Evolutionary conservation across 2,113 vertebrate species (phyloP), one percentile per base, ranked within the genome.

Genomic region (Enhydra lutris): DNA sequence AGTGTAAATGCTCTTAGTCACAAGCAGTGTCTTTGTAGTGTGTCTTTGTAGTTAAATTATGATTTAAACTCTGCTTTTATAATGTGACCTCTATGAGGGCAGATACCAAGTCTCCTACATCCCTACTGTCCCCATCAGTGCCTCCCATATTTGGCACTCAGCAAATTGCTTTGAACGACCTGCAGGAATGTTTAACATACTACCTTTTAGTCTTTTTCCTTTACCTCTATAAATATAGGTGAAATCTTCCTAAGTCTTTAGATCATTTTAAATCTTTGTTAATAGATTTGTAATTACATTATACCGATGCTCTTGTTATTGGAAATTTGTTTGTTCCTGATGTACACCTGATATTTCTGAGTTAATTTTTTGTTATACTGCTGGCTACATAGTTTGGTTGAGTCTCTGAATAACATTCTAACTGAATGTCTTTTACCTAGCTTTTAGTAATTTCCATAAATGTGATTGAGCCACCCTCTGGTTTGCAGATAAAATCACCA

Each of bases 251-350:
- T 87, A 86, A 69, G 15, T 97, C 61, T 55, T 91, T 67, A 81
- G 45, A 57, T 94, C 59, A 92, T 67, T 97, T 86, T 76, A 95
- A 89, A 47, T 34, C 42, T 76, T 83, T 91, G 83, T 61, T 36
- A 94, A 29, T 93, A 67, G 61, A 21, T 87, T 81, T 90, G 23
- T 94, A 84, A 90, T 80, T 97, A 29, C 4, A 74, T 57, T 12
- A 76, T 92, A 36, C 7, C 57, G 24, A 39, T 84, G n/a, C 71
- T n/a, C 12, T 57, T 83, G 21, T 89, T 80, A 55, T 47, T 78
- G 42, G 36, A 92, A 78, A 57, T 45, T 63, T 84, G 29, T 93
- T 95, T 74, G 55, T 55, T 94, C 78, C 0, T 93, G 83, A 73
- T 69, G 87, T 59, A 65, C 82, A 86, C 31, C 21, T 95, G 20